phyloP scores from a whole-genome alignment of 2,797 vertebrate species.

The Microctenopoma steveboyesi region DNA sequence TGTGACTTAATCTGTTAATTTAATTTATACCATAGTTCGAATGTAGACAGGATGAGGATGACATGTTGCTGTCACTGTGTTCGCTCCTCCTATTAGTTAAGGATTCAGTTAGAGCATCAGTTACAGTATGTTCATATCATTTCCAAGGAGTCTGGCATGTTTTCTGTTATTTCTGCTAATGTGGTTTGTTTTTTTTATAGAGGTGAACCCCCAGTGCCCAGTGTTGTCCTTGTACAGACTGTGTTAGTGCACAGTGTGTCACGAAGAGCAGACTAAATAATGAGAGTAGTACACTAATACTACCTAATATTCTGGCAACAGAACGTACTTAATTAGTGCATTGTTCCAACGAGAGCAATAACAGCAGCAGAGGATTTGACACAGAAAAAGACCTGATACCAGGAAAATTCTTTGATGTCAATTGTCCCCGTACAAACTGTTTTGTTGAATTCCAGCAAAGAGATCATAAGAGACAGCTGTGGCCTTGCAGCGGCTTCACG shows the following conservation, averaged over 20 bases:
- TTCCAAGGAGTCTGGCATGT: no score
- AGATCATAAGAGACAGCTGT: not conserved
- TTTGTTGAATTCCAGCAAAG: not conserved
- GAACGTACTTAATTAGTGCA: not conserved
- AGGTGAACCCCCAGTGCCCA: not conserved
- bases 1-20: slow-evolving; percentile 13
- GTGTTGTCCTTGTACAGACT: not conserved
- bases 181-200: not conserved
- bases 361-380: not conserved
- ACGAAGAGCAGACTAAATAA: no score
- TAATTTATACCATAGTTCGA: not conserved
- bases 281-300: not conserved
- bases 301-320: not conserved
- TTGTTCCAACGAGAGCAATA: not conserved
- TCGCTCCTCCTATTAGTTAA: no score
- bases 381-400: not conserved
- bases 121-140: no score
- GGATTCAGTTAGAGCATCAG: no score
- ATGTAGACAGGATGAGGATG: not conserved
- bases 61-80: no score
- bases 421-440: not conserved
- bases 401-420: slow-evolving; percentile 2
- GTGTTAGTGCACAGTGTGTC: no score
- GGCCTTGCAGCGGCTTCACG: not conserved
- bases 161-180: not conserved